Evolutionary conservation across 2,113 vertebrate genomes (phyloP), one percentile per base, ranked within the genome.

Genomic region (Phyllopteryx taeniolatus): DNA sequence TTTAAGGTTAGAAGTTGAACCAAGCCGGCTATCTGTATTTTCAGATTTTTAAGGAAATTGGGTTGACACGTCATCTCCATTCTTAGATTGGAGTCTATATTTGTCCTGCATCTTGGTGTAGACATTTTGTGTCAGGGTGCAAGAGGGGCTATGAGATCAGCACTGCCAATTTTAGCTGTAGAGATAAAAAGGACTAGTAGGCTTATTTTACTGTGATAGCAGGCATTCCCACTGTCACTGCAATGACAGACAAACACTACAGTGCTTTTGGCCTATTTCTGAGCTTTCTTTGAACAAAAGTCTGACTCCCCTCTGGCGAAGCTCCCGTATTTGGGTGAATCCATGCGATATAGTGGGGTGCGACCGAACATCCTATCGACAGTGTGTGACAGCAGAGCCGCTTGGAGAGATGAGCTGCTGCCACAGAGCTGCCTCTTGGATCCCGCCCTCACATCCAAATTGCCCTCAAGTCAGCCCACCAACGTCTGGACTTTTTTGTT

Each of bases 361-460:
- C 69, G 72, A 76, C 74, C 35, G 72, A 67, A 68, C 22, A 64
- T 79, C 74, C 74, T 71, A 43, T 72, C 68, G 70, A 56, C 79
- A 27, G 57, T 61, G 69, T 46, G 71, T 80, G 84, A 81, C 88
- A 87, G 75, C 69, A 64, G 76, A 83, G 73, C 76, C 68, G 75
- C 78, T 80, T 2, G 2, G 66, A 61, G 78, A 74, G 73, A 47
- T 62, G 64, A 12, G 35, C 71, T 35, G 60, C 43, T 62, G 72
- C 79, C 78, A 87, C 72, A 88, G 68, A 76, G 68, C 77, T 42
- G 68, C 74, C 77, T 80, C 83, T 83, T 83, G 71, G 67, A 51
- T 60, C 66, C 73, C 72, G 43, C 84, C 81, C 77, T 86, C 84
- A 46, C 77, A 66, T 74, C 73, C 75, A 69, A 54, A 81, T 75